Evolutionary conservation across 2,113 vertebrate species (phyloP), one percentile per base, ranked within the genome.

Genomic region (Coracopsis vasa): DNA sequence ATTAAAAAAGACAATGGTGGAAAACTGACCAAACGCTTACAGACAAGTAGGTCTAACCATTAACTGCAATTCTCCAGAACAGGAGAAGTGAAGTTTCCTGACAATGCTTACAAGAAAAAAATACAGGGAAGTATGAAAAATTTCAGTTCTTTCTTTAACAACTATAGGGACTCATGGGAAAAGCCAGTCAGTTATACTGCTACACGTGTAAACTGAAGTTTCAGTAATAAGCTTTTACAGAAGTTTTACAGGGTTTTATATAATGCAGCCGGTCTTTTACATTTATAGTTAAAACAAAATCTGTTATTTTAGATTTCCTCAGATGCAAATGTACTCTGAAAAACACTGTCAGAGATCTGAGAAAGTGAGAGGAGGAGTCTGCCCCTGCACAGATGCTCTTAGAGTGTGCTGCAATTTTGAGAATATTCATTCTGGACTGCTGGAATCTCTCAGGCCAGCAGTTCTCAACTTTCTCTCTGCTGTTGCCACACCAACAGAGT

Each of bases 231-330:
- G 88, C 53, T 86, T 87, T 81, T 89, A 60, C 44, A 75, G 80
- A 96, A 96, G 77, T 96, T 96, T 94, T 92, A 79, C 81, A 89
- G 86, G 88, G 73, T 78, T 96, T 96, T 95, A 96, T 89, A 81
- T 95, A 96, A 96, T 91, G 91, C 88, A 94, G 72, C 66, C 33
- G 13, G 90, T 84, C 91, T 96, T 96, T 86, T 96, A 96, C 95
- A 97, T 97, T 95, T 96, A 96, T 95, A 94, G 95, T 96, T 97
- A 92, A 97, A 96, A 96, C 92, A 94, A 92, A 96, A 96, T 97
- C 95, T 95, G 94, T 97, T 97, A 94, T 96, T 96, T 96, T 96
- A 97, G 84, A 96, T 96, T 80, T 95, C 95, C 94, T 97, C 91
- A 96, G 92, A 86, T 97, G 94, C 94, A 97, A 97, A 96, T 95